Percentiles rank a stretch among this genome's conserved stretches.
phyloP scores from a whole-genome alignment of 2,113 vertebrate species.

The Tychaedon coryphoeus region DNA sequence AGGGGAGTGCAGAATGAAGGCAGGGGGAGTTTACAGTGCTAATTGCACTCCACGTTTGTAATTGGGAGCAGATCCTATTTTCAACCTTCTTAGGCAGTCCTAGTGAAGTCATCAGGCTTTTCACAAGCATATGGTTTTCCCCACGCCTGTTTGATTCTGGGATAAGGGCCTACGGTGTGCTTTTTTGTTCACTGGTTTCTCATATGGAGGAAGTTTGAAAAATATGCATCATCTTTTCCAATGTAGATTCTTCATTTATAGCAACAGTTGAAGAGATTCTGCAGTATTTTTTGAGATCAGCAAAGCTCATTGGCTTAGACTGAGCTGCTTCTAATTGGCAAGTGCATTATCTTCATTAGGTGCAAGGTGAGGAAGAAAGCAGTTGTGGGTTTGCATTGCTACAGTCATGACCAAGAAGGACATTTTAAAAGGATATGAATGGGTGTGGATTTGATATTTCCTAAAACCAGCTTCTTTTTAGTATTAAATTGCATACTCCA shows the following conservation, averaged over 20 bases:
- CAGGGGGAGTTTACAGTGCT: not conserved
- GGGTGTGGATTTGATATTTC: conserved; percentile 25
- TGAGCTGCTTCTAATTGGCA: not conserved
- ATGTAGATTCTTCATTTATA: not conserved
- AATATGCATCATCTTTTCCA: not conserved
- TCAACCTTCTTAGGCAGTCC: conserved; percentile 6
- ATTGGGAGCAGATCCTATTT: conserved; percentile 2
- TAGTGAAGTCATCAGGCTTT: conserved; percentile 34
- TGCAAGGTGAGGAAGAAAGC: not conserved
- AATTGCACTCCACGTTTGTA: not conserved
- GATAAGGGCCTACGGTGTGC: not conserved
- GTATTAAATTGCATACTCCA: not conserved
- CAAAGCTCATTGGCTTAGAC: not conserved
- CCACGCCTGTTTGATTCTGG: not conserved
- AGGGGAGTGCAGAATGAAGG: not conserved
- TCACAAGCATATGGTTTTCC: conserved; percentile 31
- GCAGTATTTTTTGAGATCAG: not conserved
- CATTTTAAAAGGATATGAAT: not conserved
- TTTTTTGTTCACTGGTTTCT: not conserved
- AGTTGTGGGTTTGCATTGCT: not conserved
- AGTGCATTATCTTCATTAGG: not conserved
- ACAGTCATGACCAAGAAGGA: not conserved
- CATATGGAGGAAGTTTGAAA: not conserved
- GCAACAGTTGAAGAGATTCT: not conserved
- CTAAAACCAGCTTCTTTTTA: conserved; percentile 5